Conservation (phyloP, 2,113 vertebrate species). For the Butorides virescens region DNA sequence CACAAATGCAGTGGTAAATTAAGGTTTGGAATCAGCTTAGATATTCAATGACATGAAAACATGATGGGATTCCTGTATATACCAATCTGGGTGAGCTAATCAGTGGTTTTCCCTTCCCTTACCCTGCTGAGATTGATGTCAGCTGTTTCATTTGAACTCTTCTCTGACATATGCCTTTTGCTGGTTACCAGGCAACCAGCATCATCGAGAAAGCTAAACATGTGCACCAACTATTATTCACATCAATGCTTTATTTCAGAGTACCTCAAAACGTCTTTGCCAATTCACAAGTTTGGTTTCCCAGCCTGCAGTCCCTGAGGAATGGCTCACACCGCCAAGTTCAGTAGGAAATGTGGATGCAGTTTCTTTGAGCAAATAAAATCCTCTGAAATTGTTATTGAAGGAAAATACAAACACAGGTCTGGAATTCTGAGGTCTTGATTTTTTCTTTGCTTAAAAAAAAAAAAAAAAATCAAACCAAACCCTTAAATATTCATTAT, state of each 20-base stretch:
- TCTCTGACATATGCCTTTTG: conserved; percentile 16
- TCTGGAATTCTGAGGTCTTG: background rate
- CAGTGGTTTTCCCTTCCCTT: background rate
- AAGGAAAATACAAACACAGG: background rate
- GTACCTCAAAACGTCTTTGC: background rate
- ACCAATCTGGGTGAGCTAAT: background rate
- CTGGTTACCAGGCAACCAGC: conserved; percentile 29
- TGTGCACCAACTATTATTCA: background rate
- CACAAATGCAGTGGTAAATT: background rate
- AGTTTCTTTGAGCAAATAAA: background rate
- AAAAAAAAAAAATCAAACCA: too few relatives aligned
- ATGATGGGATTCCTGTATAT: background rate
- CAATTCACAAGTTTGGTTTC: conserved; percentile 3
- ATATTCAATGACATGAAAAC: conserved; percentile 19
- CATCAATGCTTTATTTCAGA: background rate
- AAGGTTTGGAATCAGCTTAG: background rate
- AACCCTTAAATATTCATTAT: background rate
- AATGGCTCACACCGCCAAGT: background rate
- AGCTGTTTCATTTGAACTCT: conserved; percentile 23
- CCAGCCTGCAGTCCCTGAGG: background rate
- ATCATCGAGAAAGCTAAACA: background rate
- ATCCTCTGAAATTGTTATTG: background rate
- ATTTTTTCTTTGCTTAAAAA: background rate
- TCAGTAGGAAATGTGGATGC: background rate
- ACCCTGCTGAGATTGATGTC: conserved; percentile 31